phyloP scores from a whole-genome alignment of 2,113 vertebrate species.

The Oxyura jamaicensis region DNA sequence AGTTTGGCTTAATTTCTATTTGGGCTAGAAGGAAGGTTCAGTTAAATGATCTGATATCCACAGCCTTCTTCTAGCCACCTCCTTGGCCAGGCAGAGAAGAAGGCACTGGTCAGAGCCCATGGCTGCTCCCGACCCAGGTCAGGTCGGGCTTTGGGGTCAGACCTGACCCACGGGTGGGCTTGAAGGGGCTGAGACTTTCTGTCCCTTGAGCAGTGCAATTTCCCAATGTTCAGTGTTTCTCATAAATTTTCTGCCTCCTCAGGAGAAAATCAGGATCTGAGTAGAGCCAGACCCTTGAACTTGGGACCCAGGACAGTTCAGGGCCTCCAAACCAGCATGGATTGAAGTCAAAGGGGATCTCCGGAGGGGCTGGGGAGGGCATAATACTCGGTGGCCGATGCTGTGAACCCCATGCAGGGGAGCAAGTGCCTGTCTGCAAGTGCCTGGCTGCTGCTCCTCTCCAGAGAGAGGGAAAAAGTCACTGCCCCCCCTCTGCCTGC shows the following conservation, averaged over 20 bases:
- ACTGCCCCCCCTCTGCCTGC: not conserved
- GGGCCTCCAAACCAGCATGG: not conserved
- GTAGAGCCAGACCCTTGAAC: not conserved
- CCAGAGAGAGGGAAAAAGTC: not conserved
- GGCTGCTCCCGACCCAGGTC: not conserved
- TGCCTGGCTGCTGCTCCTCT: not conserved
- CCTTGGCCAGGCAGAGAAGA: fast-evolving
- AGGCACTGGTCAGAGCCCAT: not conserved
- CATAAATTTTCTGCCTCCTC: not conserved
- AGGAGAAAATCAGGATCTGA: not conserved
- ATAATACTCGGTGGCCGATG: fast-evolving
- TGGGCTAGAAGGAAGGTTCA: not conserved
- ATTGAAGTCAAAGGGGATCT: not conserved
- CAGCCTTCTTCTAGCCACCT: not conserved
- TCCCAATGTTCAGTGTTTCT: not conserved
- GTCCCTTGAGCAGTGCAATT: not conserved
- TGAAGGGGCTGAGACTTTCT: not conserved
- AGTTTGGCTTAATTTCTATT: not conserved
- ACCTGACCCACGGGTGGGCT: not conserved
- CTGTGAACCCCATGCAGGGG: not conserved
- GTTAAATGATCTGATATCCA: not conserved
- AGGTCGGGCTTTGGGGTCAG: fast-evolving
- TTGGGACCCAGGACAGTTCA: not conserved
- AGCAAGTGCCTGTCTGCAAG: not conserved
- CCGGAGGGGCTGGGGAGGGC: not conserved